Base-by-base conservation (phyloP, 2,888 invertebrate genomes). In the Andrena dorsata region DNA sequence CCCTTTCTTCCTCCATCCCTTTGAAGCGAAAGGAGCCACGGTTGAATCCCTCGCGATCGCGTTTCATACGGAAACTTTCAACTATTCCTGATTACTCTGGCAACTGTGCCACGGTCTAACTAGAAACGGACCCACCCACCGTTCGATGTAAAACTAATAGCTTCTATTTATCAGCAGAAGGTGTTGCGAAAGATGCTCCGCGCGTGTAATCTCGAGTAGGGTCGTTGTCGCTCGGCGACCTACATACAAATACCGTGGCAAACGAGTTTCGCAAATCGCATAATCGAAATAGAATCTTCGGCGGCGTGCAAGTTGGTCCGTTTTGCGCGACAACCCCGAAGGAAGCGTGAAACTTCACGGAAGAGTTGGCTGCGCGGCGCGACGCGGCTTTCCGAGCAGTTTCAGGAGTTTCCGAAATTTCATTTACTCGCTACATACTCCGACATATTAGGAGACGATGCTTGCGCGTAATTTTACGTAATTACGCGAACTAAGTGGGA, bases 201-300 rank as follows among this genome's bases (percentile, higher is more conserved):
- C 51, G 13, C 5, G 32, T 41, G 16, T 63, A 26, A 58, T 63
- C 53, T 72, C 35, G 32, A 63, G 74, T 60, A 20, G 32, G 56
- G 56, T 60, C 4, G 49, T 65, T 32, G 73, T 49, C 30, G 32
- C 13, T 10, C 20, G 30, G 16, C 20, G 35, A 30, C 8, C 32
- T 13, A 35, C 28, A n/a, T 6, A 41, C 23, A 49, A 49, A 60
- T 47, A 16, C 28, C 53, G 8, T 16, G 8, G 26, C 56, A 47
- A 80, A 76, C 77, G 65, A 76, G 80, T 69, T 66, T 61, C 66
- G 32, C 26, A 56, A 71, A 71, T 53, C 76, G 76, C 53, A 35
- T 78, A 78, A 68, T 76, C 78, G 47, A 76, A 78, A 78, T 66
- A 72, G 66, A 80, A 80, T 80, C 71, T 79, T 66, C 20, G 71